Conservation (phyloP, 2,888 invertebrate genomes). For the Parthenolecanium corni region DNA sequence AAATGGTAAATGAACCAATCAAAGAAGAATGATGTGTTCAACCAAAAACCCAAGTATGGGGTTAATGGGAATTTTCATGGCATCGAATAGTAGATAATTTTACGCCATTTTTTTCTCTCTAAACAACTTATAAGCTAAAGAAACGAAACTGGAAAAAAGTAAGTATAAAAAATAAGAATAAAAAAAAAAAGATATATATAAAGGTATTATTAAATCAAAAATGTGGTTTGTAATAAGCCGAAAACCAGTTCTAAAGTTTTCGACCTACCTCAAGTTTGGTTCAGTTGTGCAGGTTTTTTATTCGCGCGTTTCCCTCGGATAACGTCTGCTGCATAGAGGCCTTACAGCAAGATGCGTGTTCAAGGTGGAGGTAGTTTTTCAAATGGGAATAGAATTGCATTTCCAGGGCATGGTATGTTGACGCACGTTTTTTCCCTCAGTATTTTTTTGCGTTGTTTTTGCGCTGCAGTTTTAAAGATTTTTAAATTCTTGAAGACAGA, state of each 20-base stretch:
- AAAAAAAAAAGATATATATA: neutral
- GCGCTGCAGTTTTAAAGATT: neutral
- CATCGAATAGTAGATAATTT: conserved; percentile 16
- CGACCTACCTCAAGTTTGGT: conserved; percentile 27
- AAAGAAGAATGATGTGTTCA: neutral
- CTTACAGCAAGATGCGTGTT: conserved; percentile 18
- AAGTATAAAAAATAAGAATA: neutral
- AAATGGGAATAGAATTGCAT: conserved; percentile 17
- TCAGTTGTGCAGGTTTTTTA: conserved; percentile 18
- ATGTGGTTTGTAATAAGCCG: conserved; percentile 27
- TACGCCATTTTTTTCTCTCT: conserved; percentile 19
- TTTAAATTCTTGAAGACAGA: neutral
- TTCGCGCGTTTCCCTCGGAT: conserved; percentile 16
- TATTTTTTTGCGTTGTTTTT: neutral
- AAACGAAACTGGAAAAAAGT: neutral
- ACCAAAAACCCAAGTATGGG: neutral
- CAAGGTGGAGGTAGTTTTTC: conserved; percentile 15
- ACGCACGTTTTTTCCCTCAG: too few species aligned
- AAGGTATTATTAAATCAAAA: conserved; percentile 28
- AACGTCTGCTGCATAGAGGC: conserved; percentile 1
- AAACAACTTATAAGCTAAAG: conserved; percentile 5
- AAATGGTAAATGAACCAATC: neutral
- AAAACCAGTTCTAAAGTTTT: conserved; percentile 26
- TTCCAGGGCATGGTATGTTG: conserved; percentile 15
- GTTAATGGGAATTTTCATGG: conserved; percentile 12